A percentile compares a stretch with the other conserved stretches of the same genome.
phyloP scores from a whole-genome alignment of 2,113 vertebrate genomes.

The Numida meleagris region DNA sequence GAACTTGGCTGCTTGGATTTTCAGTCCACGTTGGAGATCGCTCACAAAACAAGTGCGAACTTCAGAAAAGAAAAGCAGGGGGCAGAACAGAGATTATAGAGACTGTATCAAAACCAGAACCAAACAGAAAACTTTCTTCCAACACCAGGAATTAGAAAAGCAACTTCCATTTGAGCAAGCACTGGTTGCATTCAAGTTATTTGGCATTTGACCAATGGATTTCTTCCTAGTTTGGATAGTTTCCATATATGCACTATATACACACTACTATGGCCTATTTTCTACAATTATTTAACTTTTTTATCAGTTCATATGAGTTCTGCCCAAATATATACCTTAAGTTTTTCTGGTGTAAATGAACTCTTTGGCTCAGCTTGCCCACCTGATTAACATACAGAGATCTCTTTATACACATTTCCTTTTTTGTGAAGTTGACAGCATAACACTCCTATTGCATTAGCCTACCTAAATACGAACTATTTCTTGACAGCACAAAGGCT shows the following conservation, averaged over 20 bases:
- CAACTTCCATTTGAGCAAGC: neutral
- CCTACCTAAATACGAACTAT: neutral
- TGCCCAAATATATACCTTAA: fast-evolving
- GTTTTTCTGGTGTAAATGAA: neutral
- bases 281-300: neutral
- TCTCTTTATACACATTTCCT: neutral
- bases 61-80: conserved; percentile 55
- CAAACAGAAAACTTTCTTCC: neutral
- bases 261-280: neutral
- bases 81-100: neutral
- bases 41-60: conserved; percentile 96
- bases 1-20: conserved; percentile 95
- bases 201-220: neutral
- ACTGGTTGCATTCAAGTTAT: neutral
- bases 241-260: no score
- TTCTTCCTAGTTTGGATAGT: neutral
- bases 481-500: neutral
- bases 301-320: neutral
- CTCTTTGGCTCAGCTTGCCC: neutral
- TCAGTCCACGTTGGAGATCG: conserved; percentile 92
- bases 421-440: fast-evolving
- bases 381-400: neutral
- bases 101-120: neutral
- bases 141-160: neutral
- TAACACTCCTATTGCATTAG: neutral